Base-by-base conservation (phyloP, 2,797 vertebrate species). In the Oreochromis grahami region DNA sequence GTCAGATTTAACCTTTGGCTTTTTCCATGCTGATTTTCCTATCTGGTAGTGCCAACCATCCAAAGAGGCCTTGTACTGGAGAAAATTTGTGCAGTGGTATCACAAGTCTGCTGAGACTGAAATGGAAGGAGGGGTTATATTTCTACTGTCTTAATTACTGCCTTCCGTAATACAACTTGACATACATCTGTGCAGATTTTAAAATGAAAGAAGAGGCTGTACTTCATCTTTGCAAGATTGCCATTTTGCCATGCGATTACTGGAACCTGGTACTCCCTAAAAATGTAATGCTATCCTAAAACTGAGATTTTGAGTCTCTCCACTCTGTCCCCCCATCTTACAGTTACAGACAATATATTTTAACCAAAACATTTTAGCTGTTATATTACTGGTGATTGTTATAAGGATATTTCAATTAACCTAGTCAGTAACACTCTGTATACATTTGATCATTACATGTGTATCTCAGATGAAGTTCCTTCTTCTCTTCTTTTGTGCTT, bases 401-500 rank as follows among this genome's bases (percentile, higher is more conserved):
- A 45, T 48, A 17, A 48, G 68, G 24, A 7, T 48, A 17, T 72
- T 48, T 72, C 41, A 72, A 6, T 72, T 29, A 34, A 58, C 9
- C 50, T 36, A 13, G 19, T n/a, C 58, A 17, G 34, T 65, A n/a
- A 17, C 7, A 7, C 11, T 36, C 12, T 8, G 32, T 43, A 32
- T 15, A 24, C 24, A 38, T 51, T 58, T 48, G 29, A 41, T 78
- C 32, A 14, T 65, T 10, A 53, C 29, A 13, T 72, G 43, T 29
- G 50, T 72, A 50, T 82, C 17, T 72, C 68, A 51, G 21, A 51
- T 48, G 6, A 9, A 78, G 45, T 58, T 29, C 6, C 43, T 63
- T 8, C 21, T 48, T 72, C 51, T 29, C 52, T 5, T 56, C 4
- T 32, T 92, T 89, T 94, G 43, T 53, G 51, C 70, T 76, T 91